Base-by-base conservation (phyloP, 2,797 vertebrate genomes). In the Cryptoblepharus egeriae region DNA sequence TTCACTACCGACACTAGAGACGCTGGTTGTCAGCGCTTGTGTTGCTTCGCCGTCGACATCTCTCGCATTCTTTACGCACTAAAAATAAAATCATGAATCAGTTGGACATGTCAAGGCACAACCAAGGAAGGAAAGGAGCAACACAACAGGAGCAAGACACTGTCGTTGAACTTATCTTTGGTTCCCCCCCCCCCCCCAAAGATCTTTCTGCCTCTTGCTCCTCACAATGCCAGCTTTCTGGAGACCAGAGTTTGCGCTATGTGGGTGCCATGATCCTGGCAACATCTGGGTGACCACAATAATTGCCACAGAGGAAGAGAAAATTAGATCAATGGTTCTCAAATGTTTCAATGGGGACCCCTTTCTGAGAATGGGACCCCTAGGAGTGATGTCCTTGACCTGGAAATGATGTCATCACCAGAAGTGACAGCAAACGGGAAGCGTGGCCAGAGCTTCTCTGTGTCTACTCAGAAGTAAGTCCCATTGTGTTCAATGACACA, bases 81-180 rank as follows among this genome's bases (percentile, higher is more conserved):
- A 24, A 74, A 74, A 74, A 74, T 74, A 74, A 74, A 74, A 32
- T 37, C 30, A 57, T 74, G 72, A 74, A 30, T 74, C 72, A 74
- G 35, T 58, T 11, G 18, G n/a, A 57, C 72, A 5, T 57, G 72
- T 57, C 72, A 12, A 24, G 52, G 24, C 52, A 20, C 49, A 11
- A 30, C 10, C 32, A 12, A 49, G 63, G 32, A 64, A 5, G 20
- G 68, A 15, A 70, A 45, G 42, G 11, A 75, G 68, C 37, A 64
- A 75, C 10, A 80, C 39, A 74, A 61, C 12, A 0, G 55, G 26
- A 3, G 60, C 52, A 24, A 63, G 37, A 9, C 13, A 5, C n/a
- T 30, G 32, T 22, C 16, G 45, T 12, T 12, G 13, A 49, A 49
- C 45, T 2, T 49, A 49, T 42, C 37, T 22, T 32, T 65, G 64